Evolutionary conservation across 2,888 invertebrate genomes (phyloP).

Genomic region (Phorcus lineatus): DNA sequence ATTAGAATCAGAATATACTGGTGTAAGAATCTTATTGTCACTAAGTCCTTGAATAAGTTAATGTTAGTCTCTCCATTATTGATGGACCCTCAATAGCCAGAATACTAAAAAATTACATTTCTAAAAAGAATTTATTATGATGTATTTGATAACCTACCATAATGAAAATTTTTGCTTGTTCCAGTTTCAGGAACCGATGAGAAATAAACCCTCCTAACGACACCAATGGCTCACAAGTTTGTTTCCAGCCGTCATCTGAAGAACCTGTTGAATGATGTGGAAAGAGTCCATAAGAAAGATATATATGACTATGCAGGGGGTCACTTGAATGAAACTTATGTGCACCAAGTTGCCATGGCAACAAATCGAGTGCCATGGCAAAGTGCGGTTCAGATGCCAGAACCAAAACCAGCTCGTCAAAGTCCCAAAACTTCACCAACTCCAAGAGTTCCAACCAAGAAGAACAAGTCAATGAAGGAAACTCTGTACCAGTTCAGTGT

Average conservation of each 20-base stretch:
- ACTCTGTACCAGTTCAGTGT: slow-evolving; percentile 67
- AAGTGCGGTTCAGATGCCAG: slow-evolving; percentile 36
- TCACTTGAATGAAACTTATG: slow-evolving; percentile 69
- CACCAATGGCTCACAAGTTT: slow-evolving; percentile 61
- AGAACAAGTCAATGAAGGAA: slow-evolving; percentile 56
- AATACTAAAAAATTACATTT: too few species aligned
- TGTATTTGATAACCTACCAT: too few species aligned
- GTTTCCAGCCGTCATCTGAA: slow-evolving; percentile 61
- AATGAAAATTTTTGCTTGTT: neutral
- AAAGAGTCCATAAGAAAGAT: slow-evolving; percentile 66
- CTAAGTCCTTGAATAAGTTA: too few species aligned
- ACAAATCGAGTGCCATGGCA: slow-evolving; percentile 54
- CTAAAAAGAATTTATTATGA: too few species aligned
- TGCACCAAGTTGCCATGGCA: slow-evolving; percentile 48
- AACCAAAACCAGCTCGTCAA: neutral
- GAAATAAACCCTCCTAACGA: neutral
- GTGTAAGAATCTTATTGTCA: too few species aligned
- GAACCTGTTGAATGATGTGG: slow-evolving; percentile 64
- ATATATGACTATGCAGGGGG: slow-evolving; percentile 68
- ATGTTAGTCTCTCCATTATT: too few species aligned
- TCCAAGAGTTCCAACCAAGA: neutral
- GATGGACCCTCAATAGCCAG: too few species aligned
- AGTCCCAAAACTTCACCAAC: neutral
- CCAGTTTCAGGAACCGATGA: neutral
- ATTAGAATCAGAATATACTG: too few species aligned